Conservation (phyloP, 2,113 vertebrate species). For the Cathartes aura region DNA sequence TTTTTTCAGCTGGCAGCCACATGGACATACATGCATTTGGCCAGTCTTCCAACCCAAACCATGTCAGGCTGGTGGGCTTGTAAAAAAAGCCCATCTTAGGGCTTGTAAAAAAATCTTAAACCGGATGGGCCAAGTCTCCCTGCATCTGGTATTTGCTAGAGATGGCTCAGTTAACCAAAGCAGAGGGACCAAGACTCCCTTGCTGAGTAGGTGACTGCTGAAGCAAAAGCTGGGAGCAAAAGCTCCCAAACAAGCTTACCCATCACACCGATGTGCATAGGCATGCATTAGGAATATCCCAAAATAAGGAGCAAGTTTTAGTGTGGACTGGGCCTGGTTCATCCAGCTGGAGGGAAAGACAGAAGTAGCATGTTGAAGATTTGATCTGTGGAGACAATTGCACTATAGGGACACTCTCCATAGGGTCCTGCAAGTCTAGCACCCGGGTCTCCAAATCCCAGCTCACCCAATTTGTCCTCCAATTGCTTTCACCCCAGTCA, state of each 20-base stretch:
- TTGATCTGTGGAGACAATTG: background rate
- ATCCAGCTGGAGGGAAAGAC: background rate
- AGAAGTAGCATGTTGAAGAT: background rate
- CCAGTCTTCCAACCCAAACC: background rate
- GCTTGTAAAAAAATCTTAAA: background rate
- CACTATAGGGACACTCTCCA: background rate
- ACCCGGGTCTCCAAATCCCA: background rate
- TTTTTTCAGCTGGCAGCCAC: background rate
- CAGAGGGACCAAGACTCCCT: background rate
- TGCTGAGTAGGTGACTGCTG: background rate
- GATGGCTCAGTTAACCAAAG: background rate
- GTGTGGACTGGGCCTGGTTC: background rate
- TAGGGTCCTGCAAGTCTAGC: background rate
- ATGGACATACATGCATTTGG: rapidly evolving
- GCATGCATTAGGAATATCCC: background rate
- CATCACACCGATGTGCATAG: background rate
- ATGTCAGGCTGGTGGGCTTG: background rate
- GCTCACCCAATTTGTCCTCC: background rate
- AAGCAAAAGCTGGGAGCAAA: background rate
- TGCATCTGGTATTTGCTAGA: background rate
- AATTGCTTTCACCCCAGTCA: background rate
- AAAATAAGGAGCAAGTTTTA: background rate
- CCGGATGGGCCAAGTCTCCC: background rate
- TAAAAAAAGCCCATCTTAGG: background rate
- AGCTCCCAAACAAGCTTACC: background rate